Evolutionary conservation across 2,113 vertebrate genomes (phyloP).

Genomic region (Myodes glareolus): DNA sequence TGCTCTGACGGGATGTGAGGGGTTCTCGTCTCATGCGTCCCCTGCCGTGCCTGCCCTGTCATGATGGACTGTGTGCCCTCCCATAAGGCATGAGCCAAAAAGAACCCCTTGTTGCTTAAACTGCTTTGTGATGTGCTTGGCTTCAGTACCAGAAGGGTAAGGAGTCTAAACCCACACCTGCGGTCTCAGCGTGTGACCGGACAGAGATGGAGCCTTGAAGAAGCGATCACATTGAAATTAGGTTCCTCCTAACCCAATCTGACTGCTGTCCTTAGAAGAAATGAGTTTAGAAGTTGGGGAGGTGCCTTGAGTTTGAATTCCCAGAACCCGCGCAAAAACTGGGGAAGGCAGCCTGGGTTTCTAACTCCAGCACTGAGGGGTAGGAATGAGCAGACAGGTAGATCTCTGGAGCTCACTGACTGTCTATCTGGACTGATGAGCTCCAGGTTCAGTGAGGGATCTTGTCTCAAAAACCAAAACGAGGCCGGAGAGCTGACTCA

Average conservation of each 20-base stretch:
- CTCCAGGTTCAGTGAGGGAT: neutral
- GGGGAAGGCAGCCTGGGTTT: neutral
- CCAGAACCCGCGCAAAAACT: neutral
- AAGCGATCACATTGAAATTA: neutral
- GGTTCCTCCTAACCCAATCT: neutral
- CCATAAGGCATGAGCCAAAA: neutral
- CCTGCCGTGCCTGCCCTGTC: neutral
- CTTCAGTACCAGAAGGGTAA: no score
- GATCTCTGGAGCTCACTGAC: neutral
- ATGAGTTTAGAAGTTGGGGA: neutral
- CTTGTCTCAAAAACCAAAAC: neutral
- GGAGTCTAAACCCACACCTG: no score
- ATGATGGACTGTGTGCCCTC: neutral
- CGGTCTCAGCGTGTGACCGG: neutral
- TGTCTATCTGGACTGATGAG: neutral
- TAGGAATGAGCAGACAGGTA: neutral
- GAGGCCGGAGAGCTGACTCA: neutral
- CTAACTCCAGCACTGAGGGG: neutral
- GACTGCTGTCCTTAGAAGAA: neutral
- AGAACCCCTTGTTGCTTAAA: neutral
- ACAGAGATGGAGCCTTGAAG: neutral
- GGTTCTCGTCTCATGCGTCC: fast-evolving
- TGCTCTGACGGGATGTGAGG: neutral
- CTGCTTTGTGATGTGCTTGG: neutral
- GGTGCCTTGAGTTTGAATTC: neutral